Base-by-base conservation (phyloP, 2,113 vertebrate species). In the Indicator indicator region DNA sequence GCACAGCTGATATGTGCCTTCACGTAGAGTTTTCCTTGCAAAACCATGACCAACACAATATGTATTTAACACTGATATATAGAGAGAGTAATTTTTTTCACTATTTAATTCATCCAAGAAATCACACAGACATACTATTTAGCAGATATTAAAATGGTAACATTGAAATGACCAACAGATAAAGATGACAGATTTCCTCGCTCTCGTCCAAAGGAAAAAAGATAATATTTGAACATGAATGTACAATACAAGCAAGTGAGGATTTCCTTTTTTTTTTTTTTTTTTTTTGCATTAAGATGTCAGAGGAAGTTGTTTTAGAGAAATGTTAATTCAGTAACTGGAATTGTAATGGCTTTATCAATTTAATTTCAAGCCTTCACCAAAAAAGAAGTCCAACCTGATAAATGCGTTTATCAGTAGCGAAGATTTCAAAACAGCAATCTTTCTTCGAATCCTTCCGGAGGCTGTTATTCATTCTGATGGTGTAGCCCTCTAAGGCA, bases 361-460 rank as follows among this genome's bases (percentile, higher is more conserved):
- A 97, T 96, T 97, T 98, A 96, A 98, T 98, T 98, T 97, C 92
- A 96, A 98, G 94, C 85, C 36, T 36, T 36, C 36, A 36, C 36
- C 36, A 36, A 36, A 16, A 44, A 94, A 97, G 59, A 81, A 95
- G 89, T 96, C 96, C 38, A 96, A 99, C 99, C 99, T 99, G 99
- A 98, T 99, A 99, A 96, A 98, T 94, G 82, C 99, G 98, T 97
- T 99, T 99, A 98, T 99, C 99, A 72, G 99, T 98, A 97, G 99
- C 99, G 2, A 97, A 98, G 95, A 99, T 98, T 98, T 99, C 99
- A 97, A 99, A 99, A 98, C 99, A 99, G 95, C 98, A 99, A 97
- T 99, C 99, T 95, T 99, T 99, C 98, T 99, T 99, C 48, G 96
- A 98, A 97, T 99, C 99, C 97, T 98, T 99, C 73, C 99, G 98